Evolutionary conservation across 2,888 invertebrate species (phyloP).

Genomic region (Sarcophaga subvicina): DNA sequence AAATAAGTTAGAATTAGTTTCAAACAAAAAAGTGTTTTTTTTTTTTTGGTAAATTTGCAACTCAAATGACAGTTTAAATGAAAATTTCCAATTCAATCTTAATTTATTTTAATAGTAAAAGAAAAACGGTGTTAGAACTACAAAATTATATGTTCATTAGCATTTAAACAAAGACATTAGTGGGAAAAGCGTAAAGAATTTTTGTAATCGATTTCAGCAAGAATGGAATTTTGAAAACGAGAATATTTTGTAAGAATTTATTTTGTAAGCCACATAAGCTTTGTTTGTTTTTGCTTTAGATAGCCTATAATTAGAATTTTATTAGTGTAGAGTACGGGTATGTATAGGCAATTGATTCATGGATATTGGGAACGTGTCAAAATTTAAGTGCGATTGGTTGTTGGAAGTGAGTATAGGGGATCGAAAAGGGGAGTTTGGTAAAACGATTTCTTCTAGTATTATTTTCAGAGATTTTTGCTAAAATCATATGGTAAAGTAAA

Average conservation of each 20-base stretch:
- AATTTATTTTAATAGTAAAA: constrained; percentile 47
- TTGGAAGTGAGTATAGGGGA: background rate
- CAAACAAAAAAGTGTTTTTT: constrained; percentile 62
- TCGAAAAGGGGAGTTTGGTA: constrained; percentile 26
- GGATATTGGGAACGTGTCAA: background rate
- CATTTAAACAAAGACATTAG: constrained; percentile 47
- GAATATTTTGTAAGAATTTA: constrained; percentile 6
- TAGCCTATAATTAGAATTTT: background rate
- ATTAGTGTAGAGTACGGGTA: constrained; percentile 6
- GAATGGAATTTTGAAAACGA: constrained; percentile 1
- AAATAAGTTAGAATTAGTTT: constrained; percentile 80
- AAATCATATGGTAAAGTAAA: constrained; percentile 49
- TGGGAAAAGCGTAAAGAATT: constrained; percentile 43
- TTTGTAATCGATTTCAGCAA: constrained; percentile 2
- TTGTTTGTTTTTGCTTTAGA: constrained; percentile 12
- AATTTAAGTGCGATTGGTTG: constrained; percentile 3
- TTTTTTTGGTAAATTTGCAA: constrained; percentile 63
- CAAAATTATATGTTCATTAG: constrained; percentile 34
- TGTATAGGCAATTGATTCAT: background rate
- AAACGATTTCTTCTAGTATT: constrained; percentile 59
- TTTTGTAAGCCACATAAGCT: constrained; percentile 64
- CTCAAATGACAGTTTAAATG: constrained; percentile 67
- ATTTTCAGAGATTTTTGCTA: constrained; percentile 60
- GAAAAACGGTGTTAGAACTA: constrained; percentile 52
- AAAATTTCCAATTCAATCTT: constrained; percentile 63